Base-by-base conservation (phyloP, 2,797 vertebrate genomes). In the Synaphobranchus kaupii region DNA sequence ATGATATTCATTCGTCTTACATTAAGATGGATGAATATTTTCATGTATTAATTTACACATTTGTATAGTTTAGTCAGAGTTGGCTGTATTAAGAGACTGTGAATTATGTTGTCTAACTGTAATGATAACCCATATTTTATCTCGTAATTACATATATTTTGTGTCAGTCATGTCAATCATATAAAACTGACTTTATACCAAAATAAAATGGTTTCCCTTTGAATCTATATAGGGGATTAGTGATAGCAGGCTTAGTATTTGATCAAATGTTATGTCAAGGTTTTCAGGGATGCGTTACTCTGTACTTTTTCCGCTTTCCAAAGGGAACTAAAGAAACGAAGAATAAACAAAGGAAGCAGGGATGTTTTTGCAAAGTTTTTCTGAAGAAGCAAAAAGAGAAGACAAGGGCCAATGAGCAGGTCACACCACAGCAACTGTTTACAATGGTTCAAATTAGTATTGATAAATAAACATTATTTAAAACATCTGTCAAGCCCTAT, bases 381-480 rank as follows among this genome's bases (percentile, higher is more conserved):
- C 60, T 10, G n/a, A 47, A 0, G 9, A 54, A 54, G 63, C 54
- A 0, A 82, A 82, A 88, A 88, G 76, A 58, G 8, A 34, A 86
- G 86, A 80, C 90, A 90, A 89, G 88, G 86, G 85, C 39, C 0
- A n/a, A 28, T 25, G 83, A 84, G 88, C 89, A 83, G 92, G 89
- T 93, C 92, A 90, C 92, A 87, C 86, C 91, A 92, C 92, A 94
- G 89, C 87, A 91, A 88, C 91, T 91, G 90, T 94, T 94, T 92
- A 91, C 88, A 92, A 92, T 88, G 87, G 87, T 94, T 94, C 93
- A 90, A 94, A 94, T 95, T 94, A 93, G 92, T 94, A 94, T 94
- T 90, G 95, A 96, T 96, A 96, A 96, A 96, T 96, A 96, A 96
- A 96, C 95, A 96, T 96, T 94, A 96, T 95, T 96, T 95, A 94